These are phyloP conservation scores for Drosophila mojavensis DNA, from an alignment of 1,140 invertebrate genomes.

Conservation along the genomic window DNA sequence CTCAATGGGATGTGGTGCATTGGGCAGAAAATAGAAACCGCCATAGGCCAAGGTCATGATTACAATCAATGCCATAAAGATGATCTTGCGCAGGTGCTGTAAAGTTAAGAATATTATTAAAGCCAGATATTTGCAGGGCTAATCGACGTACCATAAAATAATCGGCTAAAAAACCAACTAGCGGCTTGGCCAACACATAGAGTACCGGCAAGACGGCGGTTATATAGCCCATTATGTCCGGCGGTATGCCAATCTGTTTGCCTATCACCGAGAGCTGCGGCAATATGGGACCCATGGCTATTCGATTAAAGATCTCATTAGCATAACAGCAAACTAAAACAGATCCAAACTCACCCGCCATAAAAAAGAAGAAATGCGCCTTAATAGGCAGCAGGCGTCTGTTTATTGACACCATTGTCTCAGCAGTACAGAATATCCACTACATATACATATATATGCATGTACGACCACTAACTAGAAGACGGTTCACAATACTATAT, in stretches of 20 bases:
- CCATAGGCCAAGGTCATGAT: slow-evolving; percentile 87
- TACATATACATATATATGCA: slow-evolving; percentile 9
- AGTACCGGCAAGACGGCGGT: slow-evolving; percentile 88
- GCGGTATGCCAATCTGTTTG: slow-evolving; percentile 90
- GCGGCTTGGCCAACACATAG: slow-evolving; percentile 89
- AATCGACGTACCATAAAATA: slow-evolving; percentile 84
- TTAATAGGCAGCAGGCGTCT: slow-evolving; percentile 89
- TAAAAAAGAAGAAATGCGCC: slow-evolving; percentile 92
- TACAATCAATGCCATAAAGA: slow-evolving; percentile 88
- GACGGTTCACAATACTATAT: slow-evolving; percentile 36
- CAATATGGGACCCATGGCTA: slow-evolving; percentile 91
- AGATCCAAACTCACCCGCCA: slow-evolving; percentile 88
- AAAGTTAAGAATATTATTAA: slow-evolving; percentile 31
- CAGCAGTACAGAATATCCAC: slow-evolving; percentile 8
- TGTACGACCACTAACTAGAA: not conserved
- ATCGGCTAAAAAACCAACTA: slow-evolving; percentile 89
- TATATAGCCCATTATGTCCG: slow-evolving; percentile 89
- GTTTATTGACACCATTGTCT: slow-evolving; percentile 87
- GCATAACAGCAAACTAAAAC: not conserved
- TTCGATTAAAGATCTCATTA: slow-evolving; percentile 45
- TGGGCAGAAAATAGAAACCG: slow-evolving; percentile 88
- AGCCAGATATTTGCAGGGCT: no score
- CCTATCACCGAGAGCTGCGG: slow-evolving; percentile 90
- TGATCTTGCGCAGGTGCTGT: slow-evolving; percentile 87
- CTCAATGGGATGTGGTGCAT: slow-evolving; percentile 42